phyloP scores from a whole-genome alignment of 2,797 vertebrate species.

The Poecilia picta region DNA sequence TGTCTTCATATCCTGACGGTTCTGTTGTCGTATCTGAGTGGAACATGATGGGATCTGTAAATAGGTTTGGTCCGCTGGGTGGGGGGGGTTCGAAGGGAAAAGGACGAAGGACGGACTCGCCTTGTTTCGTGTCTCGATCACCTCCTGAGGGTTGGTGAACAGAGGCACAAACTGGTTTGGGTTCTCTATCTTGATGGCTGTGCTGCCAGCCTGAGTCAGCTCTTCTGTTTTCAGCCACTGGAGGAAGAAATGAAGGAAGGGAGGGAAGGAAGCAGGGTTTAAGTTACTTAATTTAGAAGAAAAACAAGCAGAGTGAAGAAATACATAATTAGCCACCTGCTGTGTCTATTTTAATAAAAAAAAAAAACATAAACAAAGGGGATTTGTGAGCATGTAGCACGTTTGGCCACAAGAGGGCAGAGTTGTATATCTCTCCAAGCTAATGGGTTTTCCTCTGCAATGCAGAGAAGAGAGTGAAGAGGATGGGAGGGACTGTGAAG shows the following conservation, averaged over 20 bases:
- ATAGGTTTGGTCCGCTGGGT: neutral
- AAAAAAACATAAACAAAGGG: neutral
- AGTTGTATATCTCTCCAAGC: constrained; percentile 37
- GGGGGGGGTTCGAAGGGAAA: neutral
- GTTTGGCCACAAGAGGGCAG: constrained; percentile 78
- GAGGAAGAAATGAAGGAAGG: neutral
- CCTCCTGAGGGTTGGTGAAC: constrained; percentile 95
- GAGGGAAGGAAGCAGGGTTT: neutral
- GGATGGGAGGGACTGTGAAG: constrained; percentile 41
- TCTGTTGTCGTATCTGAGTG: constrained; percentile 93
- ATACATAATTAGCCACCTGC: neutral
- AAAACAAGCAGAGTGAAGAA: neutral
- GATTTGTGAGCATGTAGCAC: neutral
- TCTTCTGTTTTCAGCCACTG: constrained; percentile 96
- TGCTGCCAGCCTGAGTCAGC: constrained; percentile 88
- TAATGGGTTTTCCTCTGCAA: constrained; percentile 76
- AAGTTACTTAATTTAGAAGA: neutral
- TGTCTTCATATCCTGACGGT: constrained; percentile 95
- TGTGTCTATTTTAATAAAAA: neutral
- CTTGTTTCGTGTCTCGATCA: constrained; percentile 98
- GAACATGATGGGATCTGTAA: neutral
- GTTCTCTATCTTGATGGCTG: constrained; percentile 93
- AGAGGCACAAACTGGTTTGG: constrained; percentile 98
- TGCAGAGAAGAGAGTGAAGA: constrained; percentile 74
- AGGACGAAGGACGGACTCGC: constrained; percentile 57